phyloP scores from a whole-genome alignment of 2,113 vertebrate species.

The Lasiurus borealis region DNA sequence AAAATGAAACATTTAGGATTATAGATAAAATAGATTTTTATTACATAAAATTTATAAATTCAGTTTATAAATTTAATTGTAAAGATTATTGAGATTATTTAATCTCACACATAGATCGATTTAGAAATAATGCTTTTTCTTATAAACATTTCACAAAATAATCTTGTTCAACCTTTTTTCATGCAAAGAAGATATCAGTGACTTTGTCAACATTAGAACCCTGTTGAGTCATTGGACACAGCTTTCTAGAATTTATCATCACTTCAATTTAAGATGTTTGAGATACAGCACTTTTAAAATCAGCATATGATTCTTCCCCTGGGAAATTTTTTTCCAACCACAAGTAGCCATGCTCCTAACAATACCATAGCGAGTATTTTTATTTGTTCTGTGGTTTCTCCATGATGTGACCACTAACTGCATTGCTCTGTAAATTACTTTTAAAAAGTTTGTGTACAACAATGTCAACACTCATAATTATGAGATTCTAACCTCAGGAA shows the following conservation, averaged over 20 bases:
- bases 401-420: background rate
- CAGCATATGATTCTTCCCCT: background rate
- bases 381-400: background rate
- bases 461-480: background rate
- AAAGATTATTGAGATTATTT: background rate
- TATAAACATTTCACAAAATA: conserved; percentile 25
- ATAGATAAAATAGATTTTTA: conserved; percentile 11
- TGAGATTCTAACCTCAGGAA: background rate
- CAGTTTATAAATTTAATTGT: background rate
- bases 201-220: background rate
- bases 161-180: background rate
- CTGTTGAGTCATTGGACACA: background rate
- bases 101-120: background rate
- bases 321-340: background rate
- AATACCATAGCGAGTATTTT: background rate
- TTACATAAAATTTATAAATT: conserved; percentile 16
- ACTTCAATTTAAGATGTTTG: conserved; percentile 29
- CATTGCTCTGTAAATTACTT: conserved; percentile 53
- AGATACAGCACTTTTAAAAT: background rate
- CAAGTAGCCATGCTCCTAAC: background rate
- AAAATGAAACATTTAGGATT: background rate
- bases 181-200: background rate
- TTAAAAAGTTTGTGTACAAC: background rate
- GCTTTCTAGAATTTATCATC: conserved; percentile 23
- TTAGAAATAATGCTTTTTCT: conserved; percentile 40